Conservation (phyloP, 2,797 vertebrate species). For the Oreonectes daqikongensis region DNA sequence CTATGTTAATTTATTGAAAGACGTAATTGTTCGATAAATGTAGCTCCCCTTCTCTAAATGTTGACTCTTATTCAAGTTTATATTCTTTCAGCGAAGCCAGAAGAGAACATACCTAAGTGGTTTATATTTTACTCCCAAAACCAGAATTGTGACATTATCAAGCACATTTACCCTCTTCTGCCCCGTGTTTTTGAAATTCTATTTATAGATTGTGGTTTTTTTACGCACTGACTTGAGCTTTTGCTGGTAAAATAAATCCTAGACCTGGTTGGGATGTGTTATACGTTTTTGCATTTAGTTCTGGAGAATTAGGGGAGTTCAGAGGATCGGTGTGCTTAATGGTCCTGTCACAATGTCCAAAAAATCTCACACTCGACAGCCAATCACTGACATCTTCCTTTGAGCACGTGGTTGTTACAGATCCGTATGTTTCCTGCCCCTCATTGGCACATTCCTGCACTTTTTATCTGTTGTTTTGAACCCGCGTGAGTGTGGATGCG, state of each 20-base stretch:
- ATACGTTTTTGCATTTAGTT: neutral
- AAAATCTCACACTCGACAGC: neutral
- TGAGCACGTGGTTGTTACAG: constrained; percentile 44
- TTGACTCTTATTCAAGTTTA: neutral
- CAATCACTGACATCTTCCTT: constrained; percentile 10
- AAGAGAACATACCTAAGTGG: neutral
- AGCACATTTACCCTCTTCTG: neutral
- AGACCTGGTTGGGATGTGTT: too few species aligned
- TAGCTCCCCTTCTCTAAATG: constrained; percentile 14
- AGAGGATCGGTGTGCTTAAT: neutral
- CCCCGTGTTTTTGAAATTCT: too few species aligned
- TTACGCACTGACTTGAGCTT: neutral
- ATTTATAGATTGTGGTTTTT: too few species aligned
- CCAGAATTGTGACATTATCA: neutral
- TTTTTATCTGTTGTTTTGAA: constrained; percentile 53
- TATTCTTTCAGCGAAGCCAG: constrained; percentile 9
- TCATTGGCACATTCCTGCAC: constrained; percentile 31
- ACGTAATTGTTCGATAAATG: constrained; percentile 61
- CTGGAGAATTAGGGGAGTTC: neutral
- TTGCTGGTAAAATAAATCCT: too few species aligned
- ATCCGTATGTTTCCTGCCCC: constrained; percentile 36
- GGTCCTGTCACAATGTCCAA: too few species aligned
- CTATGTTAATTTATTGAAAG: constrained; percentile 82
- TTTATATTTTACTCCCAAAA: neutral
- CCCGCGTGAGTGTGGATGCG: constrained; percentile 65